Conservation (phyloP, 2,888 invertebrate species). For the Sacculina carcini region DNA sequence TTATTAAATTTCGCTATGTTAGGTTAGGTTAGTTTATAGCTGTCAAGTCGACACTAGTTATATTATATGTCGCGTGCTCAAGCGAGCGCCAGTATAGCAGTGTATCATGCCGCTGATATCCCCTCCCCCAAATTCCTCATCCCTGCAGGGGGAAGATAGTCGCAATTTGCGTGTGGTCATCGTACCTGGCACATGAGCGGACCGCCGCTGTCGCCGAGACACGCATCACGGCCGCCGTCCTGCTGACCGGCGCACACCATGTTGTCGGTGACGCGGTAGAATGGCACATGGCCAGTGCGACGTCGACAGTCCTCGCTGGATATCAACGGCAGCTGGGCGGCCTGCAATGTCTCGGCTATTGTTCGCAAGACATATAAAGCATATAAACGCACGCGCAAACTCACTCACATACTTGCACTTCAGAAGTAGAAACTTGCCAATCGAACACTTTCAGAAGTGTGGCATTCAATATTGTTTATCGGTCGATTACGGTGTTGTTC, state of each 20-base stretch:
- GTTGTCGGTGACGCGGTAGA: conserved; percentile 47
- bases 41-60: no score
- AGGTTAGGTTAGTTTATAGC: no score
- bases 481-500: no score
- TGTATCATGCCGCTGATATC: no score
- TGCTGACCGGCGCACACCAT: conserved; percentile 61
- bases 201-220: conserved; percentile 52
- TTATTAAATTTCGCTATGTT: no score
- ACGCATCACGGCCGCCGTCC: conserved; percentile 50
- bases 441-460: not conserved
- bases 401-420: not conserved
- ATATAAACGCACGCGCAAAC: not conserved
- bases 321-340: conserved; percentile 49
- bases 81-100: no score
- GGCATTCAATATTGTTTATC: no score
- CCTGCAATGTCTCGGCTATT: conserved; percentile 52
- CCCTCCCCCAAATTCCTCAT: no score
- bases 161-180: not conserved
- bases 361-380: conserved; percentile 3
- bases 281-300: conserved; percentile 40
- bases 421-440: conserved; percentile 6
- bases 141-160: no score
- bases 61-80: no score
- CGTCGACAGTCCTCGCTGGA: conserved; percentile 47
- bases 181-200: conserved; percentile 46